Evolutionary conservation across 2,888 invertebrate genomes (phyloP).

Genomic region (Himalopsyche japonica): DNA sequence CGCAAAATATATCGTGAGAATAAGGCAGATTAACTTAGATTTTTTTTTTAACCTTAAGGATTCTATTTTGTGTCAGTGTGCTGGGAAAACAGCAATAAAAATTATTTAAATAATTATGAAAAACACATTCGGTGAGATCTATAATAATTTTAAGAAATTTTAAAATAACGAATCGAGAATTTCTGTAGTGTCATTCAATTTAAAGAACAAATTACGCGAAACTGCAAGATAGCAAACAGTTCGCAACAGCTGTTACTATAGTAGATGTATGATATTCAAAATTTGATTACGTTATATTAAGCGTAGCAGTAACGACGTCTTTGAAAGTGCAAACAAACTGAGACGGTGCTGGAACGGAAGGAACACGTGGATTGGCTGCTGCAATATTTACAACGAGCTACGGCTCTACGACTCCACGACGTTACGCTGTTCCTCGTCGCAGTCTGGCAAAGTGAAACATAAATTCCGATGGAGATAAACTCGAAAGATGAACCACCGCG

Average conservation of each 20-base stretch:
- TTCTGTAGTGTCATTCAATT: no score
- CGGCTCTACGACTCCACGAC: neutral
- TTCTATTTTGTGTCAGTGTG: no score
- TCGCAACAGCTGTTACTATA: neutral
- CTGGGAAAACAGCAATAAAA: no score
- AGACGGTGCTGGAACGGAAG: neutral
- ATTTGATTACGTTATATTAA: slow-evolving; percentile 33
- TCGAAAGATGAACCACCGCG: neutral
- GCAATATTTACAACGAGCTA: slow-evolving; percentile 3
- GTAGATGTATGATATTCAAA: slow-evolving; percentile 27
- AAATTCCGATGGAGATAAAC: slow-evolving; percentile 3
- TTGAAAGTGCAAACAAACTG: neutral
- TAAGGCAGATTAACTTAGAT: no score
- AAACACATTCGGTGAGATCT: no score
- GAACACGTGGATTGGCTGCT: slow-evolving; percentile 8
- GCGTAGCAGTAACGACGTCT: slow-evolving; percentile 10
- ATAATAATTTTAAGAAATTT: no score
- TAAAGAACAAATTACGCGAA: no score
- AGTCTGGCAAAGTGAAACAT: slow-evolving; percentile 6
- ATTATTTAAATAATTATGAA: no score
- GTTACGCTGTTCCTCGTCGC: neutral
- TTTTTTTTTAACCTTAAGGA: no score
- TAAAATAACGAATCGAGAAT: no score
- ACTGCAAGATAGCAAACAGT: neutral
- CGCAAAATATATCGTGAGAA: no score